These are phyloP conservation scores for Lobophora halterata DNA, from an alignment of 2,888 invertebrate genomes.

Conservation along the genomic window DNA sequence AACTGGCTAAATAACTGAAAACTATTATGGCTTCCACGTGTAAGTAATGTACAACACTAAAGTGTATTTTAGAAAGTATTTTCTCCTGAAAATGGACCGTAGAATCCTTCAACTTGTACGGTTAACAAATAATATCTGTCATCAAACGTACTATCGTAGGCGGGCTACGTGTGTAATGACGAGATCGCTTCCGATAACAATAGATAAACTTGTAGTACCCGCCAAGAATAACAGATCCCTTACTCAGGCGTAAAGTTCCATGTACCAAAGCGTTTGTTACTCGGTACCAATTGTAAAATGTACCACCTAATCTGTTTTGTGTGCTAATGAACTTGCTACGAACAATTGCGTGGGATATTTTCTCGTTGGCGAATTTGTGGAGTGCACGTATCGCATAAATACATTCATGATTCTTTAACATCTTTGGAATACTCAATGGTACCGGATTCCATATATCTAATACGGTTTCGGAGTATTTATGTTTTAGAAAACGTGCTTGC, in stretches of 20 bases:
- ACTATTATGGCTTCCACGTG: no score
- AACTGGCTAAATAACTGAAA: no score
- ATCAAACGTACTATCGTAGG: conserved; percentile 62
- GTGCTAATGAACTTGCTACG: conserved; percentile 31
- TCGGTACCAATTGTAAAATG: conserved; percentile 28
- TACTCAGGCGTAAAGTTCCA: conserved; percentile 38
- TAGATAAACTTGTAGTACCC: conserved; percentile 61
- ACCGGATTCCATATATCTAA: conserved; percentile 30
- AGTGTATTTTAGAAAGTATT: no score
- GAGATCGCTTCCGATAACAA: conserved; percentile 67
- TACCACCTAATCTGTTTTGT: conserved; percentile 33
- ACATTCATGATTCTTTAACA: conserved; percentile 29
- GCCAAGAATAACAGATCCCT: conserved; percentile 55
- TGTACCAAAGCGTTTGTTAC: conserved; percentile 16
- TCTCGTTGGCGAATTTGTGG: conserved; percentile 30
- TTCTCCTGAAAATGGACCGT: conserved; percentile 25
- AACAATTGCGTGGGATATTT: conserved; percentile 31
- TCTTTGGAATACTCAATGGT: conserved; percentile 23
- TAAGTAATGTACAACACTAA: no score
- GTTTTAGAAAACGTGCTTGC: conserved; percentile 22
- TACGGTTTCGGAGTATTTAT: conserved; percentile 22
- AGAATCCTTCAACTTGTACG: conserved; percentile 33
- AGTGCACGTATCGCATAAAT: conserved; percentile 32
- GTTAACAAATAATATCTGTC: conserved; percentile 47
- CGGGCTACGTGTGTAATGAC: conserved; percentile 67